Percentiles rank a stretch among this genome's conserved stretches.
Conservation (phyloP, 2,113 vertebrate genomes). For the Triplophysa dalaica region DNA sequence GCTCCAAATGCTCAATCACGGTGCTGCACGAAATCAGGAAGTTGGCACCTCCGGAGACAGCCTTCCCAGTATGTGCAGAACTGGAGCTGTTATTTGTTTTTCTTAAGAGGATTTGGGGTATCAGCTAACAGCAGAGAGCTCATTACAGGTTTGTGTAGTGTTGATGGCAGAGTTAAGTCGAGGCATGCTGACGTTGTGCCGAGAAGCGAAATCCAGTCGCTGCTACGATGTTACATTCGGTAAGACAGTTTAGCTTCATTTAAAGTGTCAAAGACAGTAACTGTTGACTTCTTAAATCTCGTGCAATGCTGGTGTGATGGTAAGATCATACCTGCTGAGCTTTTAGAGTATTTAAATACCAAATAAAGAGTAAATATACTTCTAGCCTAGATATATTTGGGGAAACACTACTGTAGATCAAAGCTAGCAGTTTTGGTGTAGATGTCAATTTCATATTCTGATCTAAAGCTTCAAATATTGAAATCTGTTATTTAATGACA, state of each 20-base stretch:
- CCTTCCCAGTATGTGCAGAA: conserved; percentile 8
- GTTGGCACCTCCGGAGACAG: conserved; percentile 3
- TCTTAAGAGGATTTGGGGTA: conserved; percentile 67
- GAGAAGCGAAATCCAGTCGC: conserved; percentile 32
- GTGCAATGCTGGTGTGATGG: neutral
- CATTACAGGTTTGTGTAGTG: conserved; percentile 62
- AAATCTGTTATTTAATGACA: neutral
- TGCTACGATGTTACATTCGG: conserved; percentile 23
- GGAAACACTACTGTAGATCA: no score
- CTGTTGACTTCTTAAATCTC: neutral
- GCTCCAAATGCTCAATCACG: conserved; percentile 48
- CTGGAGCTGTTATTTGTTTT: conserved; percentile 40
- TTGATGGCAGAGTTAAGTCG: conserved; percentile 59
- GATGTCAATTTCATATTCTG: no score
- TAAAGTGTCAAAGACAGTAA: conserved; percentile 40
- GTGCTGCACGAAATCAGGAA: conserved; percentile 47
- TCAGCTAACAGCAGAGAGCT: conserved; percentile 61
- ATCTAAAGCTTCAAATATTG: neutral
- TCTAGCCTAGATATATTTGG: no score
- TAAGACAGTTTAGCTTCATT: conserved; percentile 48
- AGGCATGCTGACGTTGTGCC: conserved; percentile 57
- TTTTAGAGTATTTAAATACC: no score
- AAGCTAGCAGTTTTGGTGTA: no score
- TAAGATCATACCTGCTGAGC: neutral
- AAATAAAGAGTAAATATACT: no score